Percentiles rank a stretch among this genome's conserved stretches.
phyloP scores from a whole-genome alignment of 1,140 invertebrate species.

The Plodia interpunctella region DNA sequence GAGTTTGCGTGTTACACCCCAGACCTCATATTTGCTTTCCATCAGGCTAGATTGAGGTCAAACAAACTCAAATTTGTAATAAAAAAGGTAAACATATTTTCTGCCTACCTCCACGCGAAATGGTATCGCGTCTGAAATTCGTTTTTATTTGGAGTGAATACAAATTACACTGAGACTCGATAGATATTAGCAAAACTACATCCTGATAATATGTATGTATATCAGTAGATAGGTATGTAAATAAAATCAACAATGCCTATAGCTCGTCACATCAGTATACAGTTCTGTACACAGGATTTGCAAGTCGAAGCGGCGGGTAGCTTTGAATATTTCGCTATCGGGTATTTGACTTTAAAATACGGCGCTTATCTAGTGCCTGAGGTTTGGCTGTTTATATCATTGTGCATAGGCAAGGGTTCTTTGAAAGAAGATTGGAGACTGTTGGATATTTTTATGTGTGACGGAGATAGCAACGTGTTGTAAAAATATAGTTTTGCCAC shows the following conservation, averaged over 20 bases:
- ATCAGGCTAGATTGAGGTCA: too few species aligned
- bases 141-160: too few species aligned
- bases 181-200: too few species aligned
- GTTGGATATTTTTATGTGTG: neutral
- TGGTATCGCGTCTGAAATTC: too few species aligned
- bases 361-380: constrained; percentile 47
- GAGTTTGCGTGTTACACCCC: too few species aligned
- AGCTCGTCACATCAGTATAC: constrained; percentile 9
- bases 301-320: constrained; percentile 52
- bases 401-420: neutral
- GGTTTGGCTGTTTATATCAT: constrained; percentile 8
- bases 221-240: neutral
- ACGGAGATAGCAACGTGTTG: neutral
- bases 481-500: too few species aligned
- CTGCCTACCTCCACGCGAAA: too few species aligned
- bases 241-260: neutral
- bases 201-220: too few species aligned
- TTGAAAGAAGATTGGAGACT: neutral
- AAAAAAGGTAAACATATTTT: too few species aligned
- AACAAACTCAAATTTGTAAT: too few species aligned
- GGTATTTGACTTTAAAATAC: constrained; percentile 66
- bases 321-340: constrained; percentile 64
- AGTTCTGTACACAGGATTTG: constrained; percentile 36
- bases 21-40: too few species aligned
- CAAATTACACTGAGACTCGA: too few species aligned